Base-by-base conservation (phyloP, 23 tunicate species). In the Botrylloides violaceus region DNA sequence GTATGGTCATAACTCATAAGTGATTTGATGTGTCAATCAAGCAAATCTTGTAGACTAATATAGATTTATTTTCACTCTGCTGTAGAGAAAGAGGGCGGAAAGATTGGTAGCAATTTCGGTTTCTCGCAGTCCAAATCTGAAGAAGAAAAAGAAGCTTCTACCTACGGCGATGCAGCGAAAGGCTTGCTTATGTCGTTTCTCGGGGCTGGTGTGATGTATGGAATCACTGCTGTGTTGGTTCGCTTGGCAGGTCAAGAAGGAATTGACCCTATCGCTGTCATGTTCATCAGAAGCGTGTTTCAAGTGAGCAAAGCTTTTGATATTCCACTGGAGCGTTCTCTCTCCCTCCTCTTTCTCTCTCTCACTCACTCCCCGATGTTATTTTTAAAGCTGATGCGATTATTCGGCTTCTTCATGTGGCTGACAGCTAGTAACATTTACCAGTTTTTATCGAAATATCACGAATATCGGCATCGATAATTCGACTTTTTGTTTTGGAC, bases 191-290 rank as follows among this genome's bases (percentile, higher is more conserved):
- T 79, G 37, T 83, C 94, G 2, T 49, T 85, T 7, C 61, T 85
- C 9, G 94, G 94, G 21, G 94, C 84, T 30, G 94, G 94, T 3
- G 77, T 75, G 1, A 85, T 85, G 94, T 85, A 85, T 50, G 94
- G 94, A 9, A 32, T 85, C 36, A 79, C 94, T 4, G 94, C 78
- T 1, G 84, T 85, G 36, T 79, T 85, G 58, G 94, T 85, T 19
- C 50, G 94, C 3, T 32, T 85, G 37, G 94, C 94, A 4, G 84
- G 71, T 2, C 71, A 85, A 43, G 68, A 75, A 36, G 84, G 84
- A 5, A 80, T 85, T 12, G 94, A 79, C 24, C 49, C 94, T 0
- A 77, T 61, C 9, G 94, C 79, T 35, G 83, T 80, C 30, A 39
- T 85, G 27, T 79, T 85, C 33, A 83, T 68, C 4, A 66, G 84